phyloP scores from a whole-genome alignment of 2,797 vertebrate genomes.

The Catostomus latipinnis region DNA sequence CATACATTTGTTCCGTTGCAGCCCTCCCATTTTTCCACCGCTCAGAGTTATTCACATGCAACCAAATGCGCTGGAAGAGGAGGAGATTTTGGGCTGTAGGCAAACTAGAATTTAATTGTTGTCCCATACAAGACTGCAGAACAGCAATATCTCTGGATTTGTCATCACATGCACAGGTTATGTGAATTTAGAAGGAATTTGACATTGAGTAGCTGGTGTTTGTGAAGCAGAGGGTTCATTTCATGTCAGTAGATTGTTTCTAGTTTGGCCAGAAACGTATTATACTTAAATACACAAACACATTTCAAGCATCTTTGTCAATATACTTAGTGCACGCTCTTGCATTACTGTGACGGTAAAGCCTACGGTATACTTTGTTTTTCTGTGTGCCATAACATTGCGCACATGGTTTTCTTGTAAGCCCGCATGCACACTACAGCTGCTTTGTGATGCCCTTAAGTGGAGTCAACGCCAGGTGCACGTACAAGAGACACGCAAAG shows the following conservation, averaged over 20 bases:
- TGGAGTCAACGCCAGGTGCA: no score
- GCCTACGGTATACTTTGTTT: no score
- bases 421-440: no score
- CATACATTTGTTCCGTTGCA: slow-evolving; percentile 48
- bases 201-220: background rate
- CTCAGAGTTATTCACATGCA: slow-evolving; percentile 30
- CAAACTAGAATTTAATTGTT: background rate
- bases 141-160: background rate
- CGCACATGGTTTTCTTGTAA: no score
- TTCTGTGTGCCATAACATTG: no score
- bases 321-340: background rate
- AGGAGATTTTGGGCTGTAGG: slow-evolving; percentile 14
- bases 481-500: no score
- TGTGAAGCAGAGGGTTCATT: background rate
- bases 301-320: background rate
- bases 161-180: background rate
- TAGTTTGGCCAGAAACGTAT: no score
- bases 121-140: background rate
- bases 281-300: no score
- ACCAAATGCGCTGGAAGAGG: background rate
- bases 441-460: no score
- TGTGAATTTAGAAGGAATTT: slow-evolving; percentile 1
- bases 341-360: no score
- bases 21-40: slow-evolving; percentile 20
- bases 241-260: background rate